These are phyloP conservation scores for Tapirus indicus DNA, from an alignment of 2,797 vertebrate species.

Conservation along the genomic window DNA sequence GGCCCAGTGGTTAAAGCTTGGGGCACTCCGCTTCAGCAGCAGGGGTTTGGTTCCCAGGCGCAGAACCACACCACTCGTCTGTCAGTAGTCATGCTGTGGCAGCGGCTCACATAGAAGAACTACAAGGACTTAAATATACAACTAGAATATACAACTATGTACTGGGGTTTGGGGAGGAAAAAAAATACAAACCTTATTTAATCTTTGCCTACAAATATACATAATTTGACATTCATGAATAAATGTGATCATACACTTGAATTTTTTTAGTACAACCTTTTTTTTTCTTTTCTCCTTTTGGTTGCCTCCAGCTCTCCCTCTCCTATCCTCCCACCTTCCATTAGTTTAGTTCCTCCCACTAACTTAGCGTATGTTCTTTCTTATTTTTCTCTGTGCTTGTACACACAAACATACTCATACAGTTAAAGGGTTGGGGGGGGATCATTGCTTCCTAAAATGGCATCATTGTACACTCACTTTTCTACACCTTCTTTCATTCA, in stretches of 20 bases:
- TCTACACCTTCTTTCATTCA: neutral
- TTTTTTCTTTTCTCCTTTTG: neutral
- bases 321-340: neutral
- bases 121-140: too few species aligned
- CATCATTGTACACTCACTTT: neutral
- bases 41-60: too few species aligned
- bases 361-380: neutral
- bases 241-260: neutral
- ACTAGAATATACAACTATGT: too few species aligned
- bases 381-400: conserved; percentile 22
- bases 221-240: neutral
- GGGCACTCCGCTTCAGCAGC: too few species aligned
- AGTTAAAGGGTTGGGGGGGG: neutral
- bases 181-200: neutral
- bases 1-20: too few species aligned
- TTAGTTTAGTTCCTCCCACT: neutral
- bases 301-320: neutral
- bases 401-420: neutral
- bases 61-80: too few species aligned
- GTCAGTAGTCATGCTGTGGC: too few species aligned
- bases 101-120: too few species aligned
- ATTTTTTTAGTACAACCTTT: neutral
- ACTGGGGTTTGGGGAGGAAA: too few species aligned
- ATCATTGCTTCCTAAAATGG: too few species aligned
- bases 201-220: neutral